phyloP scores from a whole-genome alignment of 2,797 vertebrate species.

The Poeciliopsis paucimaculata region DNA sequence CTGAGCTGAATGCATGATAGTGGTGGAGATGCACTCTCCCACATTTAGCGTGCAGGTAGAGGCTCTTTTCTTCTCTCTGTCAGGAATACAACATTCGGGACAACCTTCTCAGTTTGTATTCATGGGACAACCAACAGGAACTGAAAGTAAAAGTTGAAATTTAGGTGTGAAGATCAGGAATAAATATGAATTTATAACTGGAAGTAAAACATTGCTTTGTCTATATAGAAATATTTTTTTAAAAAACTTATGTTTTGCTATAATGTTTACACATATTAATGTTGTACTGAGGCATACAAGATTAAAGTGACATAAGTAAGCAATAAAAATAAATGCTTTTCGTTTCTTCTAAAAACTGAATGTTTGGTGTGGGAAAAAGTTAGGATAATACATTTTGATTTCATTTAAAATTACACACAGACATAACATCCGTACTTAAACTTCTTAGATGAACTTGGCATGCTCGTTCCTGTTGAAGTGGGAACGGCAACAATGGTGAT shows the following conservation, averaged over 20 bases:
- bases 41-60: neutral
- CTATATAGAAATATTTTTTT: neutral
- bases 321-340: neutral
- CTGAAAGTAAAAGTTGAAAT: neutral
- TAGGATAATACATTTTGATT: neutral
- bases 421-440: neutral
- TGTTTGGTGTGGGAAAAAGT: neutral
- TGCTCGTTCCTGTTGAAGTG: neutral
- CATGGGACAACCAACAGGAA: neutral
- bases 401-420: too few relatives aligned
- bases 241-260: neutral
- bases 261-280: neutral
- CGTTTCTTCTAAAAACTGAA: too few relatives aligned
- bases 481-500: neutral
- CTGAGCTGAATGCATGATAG: constrained; percentile 40
- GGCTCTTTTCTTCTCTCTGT: constrained; percentile 1
- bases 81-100: constrained; percentile 3
- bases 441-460: neutral
- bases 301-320: neutral
- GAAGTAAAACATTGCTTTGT: neutral
- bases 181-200: neutral
- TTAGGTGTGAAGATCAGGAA: neutral
- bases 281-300: neutral
- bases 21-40: constrained; percentile 36
- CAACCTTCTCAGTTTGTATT: constrained; percentile 1